phyloP scores from a whole-genome alignment of 2,113 vertebrate genomes.

The Zingel zingel region DNA sequence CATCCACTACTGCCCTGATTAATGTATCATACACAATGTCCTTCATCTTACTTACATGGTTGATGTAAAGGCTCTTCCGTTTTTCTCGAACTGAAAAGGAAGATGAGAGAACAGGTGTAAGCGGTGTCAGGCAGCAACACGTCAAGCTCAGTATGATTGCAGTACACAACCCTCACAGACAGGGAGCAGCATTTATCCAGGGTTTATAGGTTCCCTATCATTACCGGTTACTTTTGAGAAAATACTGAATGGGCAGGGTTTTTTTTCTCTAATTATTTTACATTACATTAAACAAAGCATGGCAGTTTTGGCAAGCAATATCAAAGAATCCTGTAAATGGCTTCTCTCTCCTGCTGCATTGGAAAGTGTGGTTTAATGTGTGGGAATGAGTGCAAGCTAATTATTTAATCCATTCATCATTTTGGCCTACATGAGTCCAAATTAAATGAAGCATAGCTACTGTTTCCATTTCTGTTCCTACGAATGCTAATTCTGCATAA shows the following conservation, averaged over 20 bases:
- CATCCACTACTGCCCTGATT: background rate
- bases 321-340: slow-evolving; percentile 1
- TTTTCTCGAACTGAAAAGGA: slow-evolving; percentile 84
- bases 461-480: slow-evolving; percentile 22
- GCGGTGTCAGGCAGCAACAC: background rate
- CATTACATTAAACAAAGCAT: slow-evolving; percentile 20
- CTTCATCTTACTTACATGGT: slow-evolving; percentile 82
- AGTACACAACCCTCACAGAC: slow-evolving; percentile 63
- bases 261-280: background rate
- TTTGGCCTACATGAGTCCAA: background rate
- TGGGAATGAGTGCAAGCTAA: background rate
- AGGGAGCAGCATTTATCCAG: slow-evolving; percentile 69
- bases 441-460: background rate
- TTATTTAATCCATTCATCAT: slow-evolving; percentile 5
- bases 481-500: slow-evolving; percentile 9
- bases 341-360: background rate
- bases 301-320: background rate
- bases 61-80: slow-evolving; percentile 86
- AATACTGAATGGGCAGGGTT: background rate
- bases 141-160: background rate
- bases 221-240: background rate
- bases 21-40: background rate
- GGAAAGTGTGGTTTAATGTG: slow-evolving; percentile 1
- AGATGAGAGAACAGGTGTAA: slow-evolving; percentile 34
- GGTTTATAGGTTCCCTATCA: background rate